phyloP scores from a whole-genome alignment of 1,140 invertebrate species.

The Zaprionus taronus region DNA sequence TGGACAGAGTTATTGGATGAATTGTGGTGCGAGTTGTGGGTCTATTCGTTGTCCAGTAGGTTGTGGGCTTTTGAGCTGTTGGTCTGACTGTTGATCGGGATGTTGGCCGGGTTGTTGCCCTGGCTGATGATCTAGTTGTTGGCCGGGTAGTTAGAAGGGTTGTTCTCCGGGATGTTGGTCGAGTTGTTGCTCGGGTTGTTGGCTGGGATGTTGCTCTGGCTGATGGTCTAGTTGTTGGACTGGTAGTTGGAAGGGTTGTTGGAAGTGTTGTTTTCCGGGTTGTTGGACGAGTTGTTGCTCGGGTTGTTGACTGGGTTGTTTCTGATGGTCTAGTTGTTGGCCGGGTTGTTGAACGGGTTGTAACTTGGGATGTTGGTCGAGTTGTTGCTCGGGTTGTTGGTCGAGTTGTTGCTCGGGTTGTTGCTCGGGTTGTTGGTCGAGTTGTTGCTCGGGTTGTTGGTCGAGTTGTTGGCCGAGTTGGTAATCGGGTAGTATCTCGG shows the following conservation, averaged over 20 bases:
- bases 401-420: not conserved
- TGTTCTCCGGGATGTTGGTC: not conserved
- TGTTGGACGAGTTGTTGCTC: conserved; percentile 2
- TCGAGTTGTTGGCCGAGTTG: conserved; percentile 9
- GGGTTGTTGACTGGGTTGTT: too few species aligned
- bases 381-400: conserved; percentile 8
- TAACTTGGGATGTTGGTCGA: not conserved
- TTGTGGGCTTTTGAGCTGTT: not conserved
- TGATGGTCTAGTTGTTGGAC: not conserved
- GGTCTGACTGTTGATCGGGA: too few species aligned
- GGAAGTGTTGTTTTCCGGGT: not conserved
- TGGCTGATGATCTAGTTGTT: not conserved
- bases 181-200: conserved; percentile 1
- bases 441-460: not conserved
- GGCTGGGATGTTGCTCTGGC: conserved; percentile 9
- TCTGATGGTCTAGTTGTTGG: conserved; percentile 3
- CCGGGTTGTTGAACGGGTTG: conserved; percentile 18
- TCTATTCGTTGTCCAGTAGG: conserved; percentile 6
- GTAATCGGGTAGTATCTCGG: not conserved
- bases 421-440: not conserved
- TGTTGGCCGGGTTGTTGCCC: not conserved
- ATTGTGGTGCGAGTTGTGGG: conserved; percentile 2
- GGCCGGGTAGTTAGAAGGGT: not conserved
- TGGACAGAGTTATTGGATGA: not conserved
- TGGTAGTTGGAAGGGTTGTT: not conserved